Percentiles rank a stretch among this genome's conserved stretches.
These are phyloP conservation scores for Bettongia penicillata DNA, from an alignment of 2,113 vertebrate species.

Conservation along the genomic window DNA sequence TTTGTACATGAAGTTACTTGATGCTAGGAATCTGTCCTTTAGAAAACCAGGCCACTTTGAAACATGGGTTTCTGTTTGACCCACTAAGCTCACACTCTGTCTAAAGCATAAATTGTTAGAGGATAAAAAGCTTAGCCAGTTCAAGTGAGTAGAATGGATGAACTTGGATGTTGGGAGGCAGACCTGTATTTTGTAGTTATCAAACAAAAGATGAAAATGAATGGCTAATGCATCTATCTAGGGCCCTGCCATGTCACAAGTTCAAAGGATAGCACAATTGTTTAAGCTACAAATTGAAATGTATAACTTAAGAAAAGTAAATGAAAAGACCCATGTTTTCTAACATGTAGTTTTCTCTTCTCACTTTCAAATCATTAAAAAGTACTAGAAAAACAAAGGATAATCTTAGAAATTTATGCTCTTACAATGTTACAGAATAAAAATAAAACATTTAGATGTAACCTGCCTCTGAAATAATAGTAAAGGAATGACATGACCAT, in stretches of 20 bases:
- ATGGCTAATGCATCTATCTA: background rate
- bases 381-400: background rate
- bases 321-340: background rate
- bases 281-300: conserved; percentile 10
- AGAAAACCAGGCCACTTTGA: background rate
- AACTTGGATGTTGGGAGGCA: fast-evolving
- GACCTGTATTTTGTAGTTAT: background rate
- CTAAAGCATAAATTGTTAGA: conserved; percentile 43
- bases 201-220: background rate
- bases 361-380: conserved; percentile 3
- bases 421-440: background rate
- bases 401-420: background rate
- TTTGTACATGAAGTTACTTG: conserved; percentile 50
- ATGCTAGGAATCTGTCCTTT: conserved; percentile 65
- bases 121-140: background rate
- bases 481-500: background rate
- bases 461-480: background rate
- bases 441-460: background rate
- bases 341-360: background rate
- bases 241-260: fast-evolving
- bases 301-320: background rate
- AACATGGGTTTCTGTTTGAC: conserved; percentile 39
- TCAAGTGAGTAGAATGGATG: background rate
- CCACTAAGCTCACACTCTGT: background rate
- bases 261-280: background rate